Percentiles rank a stretch among this genome's conserved stretches.
phyloP scores from a whole-genome alignment of 2,888 invertebrate genomes.

The Entomobrya multifasciata region DNA sequence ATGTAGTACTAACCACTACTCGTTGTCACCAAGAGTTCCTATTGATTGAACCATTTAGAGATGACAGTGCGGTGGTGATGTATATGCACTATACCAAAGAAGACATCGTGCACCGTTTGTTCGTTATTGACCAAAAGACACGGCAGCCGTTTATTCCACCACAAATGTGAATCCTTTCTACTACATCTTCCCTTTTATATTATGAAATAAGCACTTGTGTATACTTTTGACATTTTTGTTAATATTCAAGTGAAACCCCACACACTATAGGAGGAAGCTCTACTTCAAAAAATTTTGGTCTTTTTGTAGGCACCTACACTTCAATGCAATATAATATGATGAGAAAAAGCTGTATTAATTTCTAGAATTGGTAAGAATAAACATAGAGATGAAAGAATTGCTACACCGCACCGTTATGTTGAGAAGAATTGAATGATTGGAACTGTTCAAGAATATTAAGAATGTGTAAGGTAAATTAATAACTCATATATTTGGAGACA shows the following conservation, averaged over 20 bases:
- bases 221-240: too few species aligned
- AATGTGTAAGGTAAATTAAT: too few species aligned
- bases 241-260: too few species aligned
- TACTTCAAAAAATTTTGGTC: too few species aligned
- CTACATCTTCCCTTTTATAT: slow-evolving; percentile 38
- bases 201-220: slow-evolving; percentile 53
- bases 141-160: slow-evolving; percentile 39
- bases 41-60: slow-evolving; percentile 69
- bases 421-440: too few species aligned
- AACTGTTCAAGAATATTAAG: too few species aligned
- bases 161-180: background rate
- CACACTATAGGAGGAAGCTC: too few species aligned
- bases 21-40: slow-evolving; percentile 24
- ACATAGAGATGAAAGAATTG: background rate
- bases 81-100: too few species aligned
- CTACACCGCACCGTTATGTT: too few species aligned
- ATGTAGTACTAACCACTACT: background rate
- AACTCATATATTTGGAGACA: too few species aligned
- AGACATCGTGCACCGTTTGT: slow-evolving; percentile 57
- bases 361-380: slow-evolving; percentile 46
- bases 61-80: slow-evolving; percentile 17
- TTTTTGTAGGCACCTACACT: too few species aligned
- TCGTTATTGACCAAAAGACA: slow-evolving; percentile 67
- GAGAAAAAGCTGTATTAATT: slow-evolving; percentile 55
- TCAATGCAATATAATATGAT: slow-evolving; percentile 41